A percentile compares a stretch with the other conserved stretches of the same genome.
Evolutionary conservation across 2,113 vertebrate genomes (phyloP).

Genomic region (Capreolus pygargus): DNA sequence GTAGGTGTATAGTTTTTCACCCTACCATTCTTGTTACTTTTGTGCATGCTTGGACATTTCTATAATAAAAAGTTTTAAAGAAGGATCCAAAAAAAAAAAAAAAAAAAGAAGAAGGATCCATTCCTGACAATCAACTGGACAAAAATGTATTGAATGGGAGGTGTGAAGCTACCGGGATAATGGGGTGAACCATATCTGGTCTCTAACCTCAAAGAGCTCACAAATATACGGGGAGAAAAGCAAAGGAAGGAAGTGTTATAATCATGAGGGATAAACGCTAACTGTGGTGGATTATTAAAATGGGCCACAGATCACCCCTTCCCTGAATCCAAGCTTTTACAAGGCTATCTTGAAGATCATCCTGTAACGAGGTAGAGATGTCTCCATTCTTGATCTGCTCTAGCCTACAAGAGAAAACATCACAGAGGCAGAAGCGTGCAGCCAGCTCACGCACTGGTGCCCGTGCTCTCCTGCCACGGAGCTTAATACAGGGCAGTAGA

Average conservation of each 20-base stretch:
- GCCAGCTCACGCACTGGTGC: no score
- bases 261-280: accelerated
- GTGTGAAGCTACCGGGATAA: background rate
- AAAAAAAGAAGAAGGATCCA: background rate
- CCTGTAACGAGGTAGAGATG: accelerated
- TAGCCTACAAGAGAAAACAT: no score
- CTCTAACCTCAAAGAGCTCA: background rate
- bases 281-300: background rate
- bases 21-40: no score
- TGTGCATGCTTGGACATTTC: background rate
- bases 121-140: background rate
- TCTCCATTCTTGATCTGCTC: background rate
- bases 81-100: no score
- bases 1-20: background rate
- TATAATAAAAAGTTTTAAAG: background rate
- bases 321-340: accelerated
- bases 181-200: accelerated
- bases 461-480: background rate
- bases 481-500: accelerated
- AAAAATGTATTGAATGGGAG: background rate
- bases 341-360: background rate
- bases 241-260: background rate
- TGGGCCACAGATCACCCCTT: accelerated
- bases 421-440: background rate
- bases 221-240: accelerated